Conservation (phyloP, 2,888 invertebrate genomes). For the Eumacrocentrus americanus region DNA sequence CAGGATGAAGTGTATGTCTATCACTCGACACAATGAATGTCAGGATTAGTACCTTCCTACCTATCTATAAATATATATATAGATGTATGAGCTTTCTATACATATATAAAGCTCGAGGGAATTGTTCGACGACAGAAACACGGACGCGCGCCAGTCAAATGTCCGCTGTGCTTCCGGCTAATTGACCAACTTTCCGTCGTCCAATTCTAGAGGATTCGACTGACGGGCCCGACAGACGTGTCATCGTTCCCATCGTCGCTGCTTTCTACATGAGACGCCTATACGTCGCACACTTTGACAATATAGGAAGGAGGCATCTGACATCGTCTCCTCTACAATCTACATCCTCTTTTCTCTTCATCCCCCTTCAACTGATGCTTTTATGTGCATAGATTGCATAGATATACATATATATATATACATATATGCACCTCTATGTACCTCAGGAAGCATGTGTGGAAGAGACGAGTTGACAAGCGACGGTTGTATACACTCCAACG, state of each 20-base stretch:
- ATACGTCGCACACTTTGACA: slow-evolving; percentile 6
- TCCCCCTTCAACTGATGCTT: not conserved
- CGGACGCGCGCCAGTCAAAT: slow-evolving; percentile 21
- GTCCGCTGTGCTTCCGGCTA: slow-evolving; percentile 26
- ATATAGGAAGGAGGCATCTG: not conserved
- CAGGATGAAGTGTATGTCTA: not conserved
- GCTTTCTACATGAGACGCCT: not conserved
- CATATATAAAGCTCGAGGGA: slow-evolving; percentile 16
- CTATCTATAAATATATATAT: slow-evolving; percentile 5
- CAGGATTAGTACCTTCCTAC: too few species aligned
- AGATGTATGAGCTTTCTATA: not conserved
- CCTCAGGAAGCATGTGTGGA: not conserved
- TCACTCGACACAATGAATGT: too few species aligned
- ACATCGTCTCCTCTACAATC: not conserved
- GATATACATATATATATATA: not conserved
- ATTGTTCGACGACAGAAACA: slow-evolving; percentile 26
- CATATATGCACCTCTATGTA: not conserved
- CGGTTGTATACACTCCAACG: not conserved
- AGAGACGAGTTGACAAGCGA: not conserved
- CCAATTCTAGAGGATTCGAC: slow-evolving; percentile 9
- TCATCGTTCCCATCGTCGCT: slow-evolving; percentile 11
- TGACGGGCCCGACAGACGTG: slow-evolving; percentile 16
- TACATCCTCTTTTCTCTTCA: not conserved
- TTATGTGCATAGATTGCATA: not conserved
- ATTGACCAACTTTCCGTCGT: slow-evolving; percentile 32